These are phyloP conservation scores for Mystacornis crossleyi DNA, from an alignment of 2,113 vertebrate species.

Conservation along the genomic window DNA sequence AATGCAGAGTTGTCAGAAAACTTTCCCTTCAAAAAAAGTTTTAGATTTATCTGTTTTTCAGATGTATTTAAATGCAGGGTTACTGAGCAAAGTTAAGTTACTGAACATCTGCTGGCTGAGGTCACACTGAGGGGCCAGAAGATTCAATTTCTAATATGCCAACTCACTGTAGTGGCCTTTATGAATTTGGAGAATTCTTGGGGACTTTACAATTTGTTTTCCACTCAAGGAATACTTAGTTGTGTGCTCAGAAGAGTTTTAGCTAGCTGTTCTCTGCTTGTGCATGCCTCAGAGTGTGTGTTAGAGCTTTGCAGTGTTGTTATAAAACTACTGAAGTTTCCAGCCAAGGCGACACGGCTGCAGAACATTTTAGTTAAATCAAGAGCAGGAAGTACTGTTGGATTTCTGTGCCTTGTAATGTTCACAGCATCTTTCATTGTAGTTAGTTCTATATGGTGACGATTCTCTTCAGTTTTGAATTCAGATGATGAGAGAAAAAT, in stretches of 20 bases:
- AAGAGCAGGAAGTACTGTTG: not conserved
- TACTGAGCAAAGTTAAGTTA: not conserved
- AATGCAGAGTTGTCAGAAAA: not conserved
- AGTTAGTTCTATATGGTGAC: not conserved
- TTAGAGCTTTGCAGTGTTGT: not conserved
- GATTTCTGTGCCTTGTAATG: not conserved
- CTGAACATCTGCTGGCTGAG: not conserved
- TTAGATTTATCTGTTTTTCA: not conserved
- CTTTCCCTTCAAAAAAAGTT: not conserved
- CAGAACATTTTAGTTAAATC: not conserved
- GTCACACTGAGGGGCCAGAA: not conserved
- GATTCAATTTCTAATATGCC: not conserved
- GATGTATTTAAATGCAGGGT: not conserved
- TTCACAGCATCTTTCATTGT: not conserved
- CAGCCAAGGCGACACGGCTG: accelerated
- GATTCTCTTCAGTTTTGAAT: not conserved
- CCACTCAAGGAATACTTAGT: not conserved
- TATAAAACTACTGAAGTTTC: not conserved
- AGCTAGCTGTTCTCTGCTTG: not conserved
- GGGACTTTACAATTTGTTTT: not conserved
- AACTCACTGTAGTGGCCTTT: not conserved
- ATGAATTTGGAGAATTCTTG: not conserved
- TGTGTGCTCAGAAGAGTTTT: not conserved
- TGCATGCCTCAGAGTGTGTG: not conserved
- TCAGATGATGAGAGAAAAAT: not conserved